Base-by-base conservation (phyloP, 2,888 invertebrate genomes). In the Callinectes sapidus region DNA sequence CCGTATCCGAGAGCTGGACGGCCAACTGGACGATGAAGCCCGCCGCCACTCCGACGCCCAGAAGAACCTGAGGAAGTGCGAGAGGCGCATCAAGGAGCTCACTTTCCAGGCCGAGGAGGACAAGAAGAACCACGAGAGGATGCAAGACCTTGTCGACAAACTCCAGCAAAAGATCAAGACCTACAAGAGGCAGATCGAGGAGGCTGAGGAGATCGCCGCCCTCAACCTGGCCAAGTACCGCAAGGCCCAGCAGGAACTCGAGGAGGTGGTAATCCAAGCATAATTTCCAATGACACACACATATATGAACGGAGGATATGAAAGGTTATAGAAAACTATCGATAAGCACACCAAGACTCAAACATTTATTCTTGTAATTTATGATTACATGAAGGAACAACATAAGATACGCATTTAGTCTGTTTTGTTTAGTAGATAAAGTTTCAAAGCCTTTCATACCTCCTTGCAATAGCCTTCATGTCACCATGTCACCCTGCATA, bases 111-210 rank as follows among this genome's bases (percentile, higher is more conserved):
- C 98, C 95, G 99, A 99, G 96, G 99, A 99, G 96, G 99, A 99
- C 97, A 98, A 99, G 97, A 99, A 99, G 97, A 99, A 99, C 97
- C 99, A 99, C 97, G 99, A 99, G 96, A 98, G 99, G 96, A 98
- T 99, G 98, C 99, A 99, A 96, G 99, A 99, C 97, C 97, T 99
- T 96, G 99, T 99, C 95, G 99, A 99, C 97, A 99, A 99, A 97
- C 97, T 99, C 95, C 98, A 99, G 97, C 98, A 98, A 97, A 99
- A 99, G 98, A 99, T 99, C 97, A 99, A 99, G 97, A 99, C 99
- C 95, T 97, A 96, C 96, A 97, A 97, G 95, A 95, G 96, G 95
- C 96, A 96, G 95, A 96, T 96, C 93, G 97, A 97, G 95, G 96
- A 97, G 95, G 96, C 97, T 95, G 96, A 99, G 97, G 99, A 99